These are phyloP conservation scores for Drosophila bifasciata DNA, from an alignment of 1,140 invertebrate genomes.

Conservation along the genomic window DNA sequence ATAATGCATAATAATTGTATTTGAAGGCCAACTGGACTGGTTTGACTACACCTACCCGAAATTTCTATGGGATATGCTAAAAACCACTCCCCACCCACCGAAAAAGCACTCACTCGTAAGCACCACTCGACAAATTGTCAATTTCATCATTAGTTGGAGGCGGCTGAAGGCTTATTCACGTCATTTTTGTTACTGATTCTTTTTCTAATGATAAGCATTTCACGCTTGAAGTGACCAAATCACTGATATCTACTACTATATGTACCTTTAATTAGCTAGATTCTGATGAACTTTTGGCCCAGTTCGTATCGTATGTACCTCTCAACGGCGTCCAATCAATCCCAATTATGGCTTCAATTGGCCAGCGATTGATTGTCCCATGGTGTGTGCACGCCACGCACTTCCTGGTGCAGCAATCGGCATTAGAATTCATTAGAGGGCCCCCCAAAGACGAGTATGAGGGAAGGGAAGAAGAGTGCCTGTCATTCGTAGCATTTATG, in stretches of 20 bases:
- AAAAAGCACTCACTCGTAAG: too few relatives aligned
- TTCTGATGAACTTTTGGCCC: slow-evolving; percentile 69
- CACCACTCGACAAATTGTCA: slow-evolving; percentile 20
- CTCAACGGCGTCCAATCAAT: slow-evolving; percentile 54
- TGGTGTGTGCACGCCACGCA: slow-evolving; percentile 69
- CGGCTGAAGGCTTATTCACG: not conserved
- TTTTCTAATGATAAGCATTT: slow-evolving; percentile 50
- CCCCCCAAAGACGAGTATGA: not conserved
- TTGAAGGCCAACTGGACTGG: slow-evolving; percentile 50
- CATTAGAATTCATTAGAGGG: slow-evolving; percentile 75
- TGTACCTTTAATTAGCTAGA: not conserved
- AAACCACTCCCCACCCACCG: not conserved
- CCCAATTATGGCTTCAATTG: slow-evolving; percentile 74
- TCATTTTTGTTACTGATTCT: slow-evolving; percentile 7
- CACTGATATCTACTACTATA: too few relatives aligned
- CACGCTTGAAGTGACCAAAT: not conserved
- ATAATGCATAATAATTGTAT: slow-evolving; percentile 50
- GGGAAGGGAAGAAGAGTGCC: not conserved
- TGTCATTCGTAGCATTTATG: slow-evolving; percentile 55
- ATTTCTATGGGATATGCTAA: slow-evolving; percentile 24
- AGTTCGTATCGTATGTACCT: slow-evolving; percentile 44
- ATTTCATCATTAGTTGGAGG: slow-evolving; percentile 58
- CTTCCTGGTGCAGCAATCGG: slow-evolving; percentile 73
- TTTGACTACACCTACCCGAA: slow-evolving; percentile 13
- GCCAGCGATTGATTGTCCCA: slow-evolving; percentile 39